A percentile compares a stretch with the other conserved stretches of the same genome.
Evolutionary conservation across 2,888 invertebrate genomes (phyloP).

Genomic region (Pherbina coryleti): DNA sequence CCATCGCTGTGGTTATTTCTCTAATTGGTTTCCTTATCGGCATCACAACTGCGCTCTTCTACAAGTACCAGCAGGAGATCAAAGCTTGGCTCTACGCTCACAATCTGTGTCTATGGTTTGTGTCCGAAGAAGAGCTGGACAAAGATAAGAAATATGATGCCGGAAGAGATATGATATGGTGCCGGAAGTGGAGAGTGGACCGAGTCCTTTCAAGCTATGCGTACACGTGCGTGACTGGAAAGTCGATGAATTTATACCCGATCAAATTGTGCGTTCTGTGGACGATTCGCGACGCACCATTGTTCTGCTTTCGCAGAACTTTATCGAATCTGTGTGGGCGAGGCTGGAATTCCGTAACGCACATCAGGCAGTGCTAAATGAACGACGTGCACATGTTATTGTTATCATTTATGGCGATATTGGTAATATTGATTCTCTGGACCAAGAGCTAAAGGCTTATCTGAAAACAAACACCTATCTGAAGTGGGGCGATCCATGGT

Average conservation of each 20-base stretch:
- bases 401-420: conserved; percentile 82
- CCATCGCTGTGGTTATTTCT: conserved; percentile 67
- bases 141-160: conserved; percentile 78
- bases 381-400: conserved; percentile 78
- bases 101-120: conserved; percentile 74
- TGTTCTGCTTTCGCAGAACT: conserved; percentile 79
- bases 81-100: conserved; percentile 79
- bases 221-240: conserved; percentile 82
- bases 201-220: conserved; percentile 77
- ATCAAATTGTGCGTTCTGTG: conserved; percentile 79
- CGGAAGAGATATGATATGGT: conserved; percentile 74
- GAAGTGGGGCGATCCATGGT: conserved; percentile 85
- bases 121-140: conserved; percentile 79
- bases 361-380: conserved; percentile 77
- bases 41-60: conserved; percentile 71
- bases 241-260: conserved; percentile 80
- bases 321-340: conserved; percentile 82
- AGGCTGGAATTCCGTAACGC: conserved; percentile 82
- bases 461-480: conserved; percentile 83
- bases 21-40: conserved; percentile 71
- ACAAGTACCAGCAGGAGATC: conserved; percentile 74
- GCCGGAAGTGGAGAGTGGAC: conserved; percentile 76
- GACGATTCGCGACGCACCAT: conserved; percentile 79
- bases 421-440: conserved; percentile 74
- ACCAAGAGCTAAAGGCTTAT: conserved; percentile 79